Conservation (phyloP, 2,888 invertebrate species). For the Tipula vernalis region DNA sequence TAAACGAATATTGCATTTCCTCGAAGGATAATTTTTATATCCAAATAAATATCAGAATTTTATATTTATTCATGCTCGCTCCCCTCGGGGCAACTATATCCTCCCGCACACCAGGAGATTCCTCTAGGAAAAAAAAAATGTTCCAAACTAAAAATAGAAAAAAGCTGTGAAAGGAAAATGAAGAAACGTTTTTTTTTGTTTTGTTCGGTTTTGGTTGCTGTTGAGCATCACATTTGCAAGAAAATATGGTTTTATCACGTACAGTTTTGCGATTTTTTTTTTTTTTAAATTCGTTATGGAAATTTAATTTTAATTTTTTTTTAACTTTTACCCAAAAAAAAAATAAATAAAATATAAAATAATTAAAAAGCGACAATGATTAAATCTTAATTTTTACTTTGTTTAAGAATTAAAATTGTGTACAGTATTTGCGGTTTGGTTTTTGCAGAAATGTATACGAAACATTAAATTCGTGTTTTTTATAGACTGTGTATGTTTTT, state of each 20-base stretch:
- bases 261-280: background rate
- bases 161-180: background rate
- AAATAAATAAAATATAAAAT: background rate
- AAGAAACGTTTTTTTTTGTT: background rate
- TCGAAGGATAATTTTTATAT: background rate
- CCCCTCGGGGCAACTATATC: background rate
- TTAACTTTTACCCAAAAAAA: background rate
- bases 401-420: background rate
- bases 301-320: background rate
- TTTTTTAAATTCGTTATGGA: background rate
- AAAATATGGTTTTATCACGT: background rate
- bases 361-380: background rate
- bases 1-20: background rate
- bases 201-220: background rate
- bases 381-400: background rate
- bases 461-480: background rate
- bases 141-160: background rate
- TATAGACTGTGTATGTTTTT: background rate
- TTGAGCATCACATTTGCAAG: background rate
- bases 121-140: background rate
- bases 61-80: background rate
- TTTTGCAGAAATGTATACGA: background rate
- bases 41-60: background rate
- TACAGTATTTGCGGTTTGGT: background rate
- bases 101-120: background rate